Evolutionary conservation across 2,797 vertebrate species (phyloP).

Genomic region (Taenioides sp.): DNA sequence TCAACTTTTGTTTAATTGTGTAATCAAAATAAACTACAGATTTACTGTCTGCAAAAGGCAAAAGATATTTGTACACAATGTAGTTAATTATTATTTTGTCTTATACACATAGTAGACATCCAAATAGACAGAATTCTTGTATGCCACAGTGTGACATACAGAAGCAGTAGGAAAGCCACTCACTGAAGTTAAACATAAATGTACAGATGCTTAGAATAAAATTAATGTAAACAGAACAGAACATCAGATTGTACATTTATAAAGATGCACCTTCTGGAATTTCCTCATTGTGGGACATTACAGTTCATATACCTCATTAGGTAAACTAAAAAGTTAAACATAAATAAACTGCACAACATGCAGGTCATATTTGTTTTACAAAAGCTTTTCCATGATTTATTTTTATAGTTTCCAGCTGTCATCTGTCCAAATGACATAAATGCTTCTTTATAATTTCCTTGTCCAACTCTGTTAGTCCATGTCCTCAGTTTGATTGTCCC

Average conservation of each 20-base stretch:
- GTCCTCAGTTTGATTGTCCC: constrained; percentile 38
- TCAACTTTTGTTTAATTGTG: not conserved
- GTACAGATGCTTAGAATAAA: not conserved
- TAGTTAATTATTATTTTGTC: not conserved
- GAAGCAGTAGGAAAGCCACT: not conserved
- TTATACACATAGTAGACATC: not conserved
- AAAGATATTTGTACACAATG: not conserved
- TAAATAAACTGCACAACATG: not conserved
- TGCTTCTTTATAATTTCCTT: not conserved
- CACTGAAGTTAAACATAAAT: not conserved
- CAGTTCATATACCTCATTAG: not conserved
- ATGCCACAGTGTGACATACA: not conserved
- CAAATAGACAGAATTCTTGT: not conserved
- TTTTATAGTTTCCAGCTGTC: not conserved
- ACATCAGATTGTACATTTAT: not conserved
- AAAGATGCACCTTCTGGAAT: too few relatives aligned
- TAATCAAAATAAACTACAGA: not conserved
- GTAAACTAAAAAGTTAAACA: not conserved
- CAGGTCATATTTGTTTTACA: not conserved
- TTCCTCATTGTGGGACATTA: not conserved
- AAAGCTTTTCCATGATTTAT: not conserved
- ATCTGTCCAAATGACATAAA: not conserved
- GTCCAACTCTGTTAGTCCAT: constrained; percentile 50
- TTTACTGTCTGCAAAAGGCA: not conserved
- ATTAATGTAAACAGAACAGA: not conserved